Conservation (phyloP, 2,113 vertebrate genomes). For the Hemibagrus wyckioides region DNA sequence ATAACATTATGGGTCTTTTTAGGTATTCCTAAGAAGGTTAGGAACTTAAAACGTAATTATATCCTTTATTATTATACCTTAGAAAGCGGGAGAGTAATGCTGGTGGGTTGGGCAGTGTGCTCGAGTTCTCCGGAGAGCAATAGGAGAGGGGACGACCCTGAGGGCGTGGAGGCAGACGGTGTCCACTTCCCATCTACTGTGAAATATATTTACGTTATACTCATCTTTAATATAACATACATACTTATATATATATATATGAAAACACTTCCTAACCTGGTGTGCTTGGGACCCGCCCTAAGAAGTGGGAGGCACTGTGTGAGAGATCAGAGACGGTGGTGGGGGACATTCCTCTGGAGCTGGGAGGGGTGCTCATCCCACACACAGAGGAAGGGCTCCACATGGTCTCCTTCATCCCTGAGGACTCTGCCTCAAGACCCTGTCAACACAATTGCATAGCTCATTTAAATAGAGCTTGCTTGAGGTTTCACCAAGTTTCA, state of each 20-base stretch:
- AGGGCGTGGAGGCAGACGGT: slow-evolving; percentile 73
- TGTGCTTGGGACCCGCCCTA: slow-evolving; percentile 74
- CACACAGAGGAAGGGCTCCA: slow-evolving; percentile 91
- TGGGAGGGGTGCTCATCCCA: slow-evolving; percentile 87
- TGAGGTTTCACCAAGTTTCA: not conserved
- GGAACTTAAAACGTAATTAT: not conserved
- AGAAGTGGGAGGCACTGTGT: slow-evolving; percentile 70
- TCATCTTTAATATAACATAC: not conserved
- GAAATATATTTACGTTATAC: not conserved
- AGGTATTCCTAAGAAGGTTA: not conserved
- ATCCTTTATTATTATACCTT: slow-evolving; percentile 29
- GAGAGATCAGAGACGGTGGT: slow-evolving; percentile 71
- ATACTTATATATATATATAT: not conserved
- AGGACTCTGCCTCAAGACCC: slow-evolving; percentile 53
- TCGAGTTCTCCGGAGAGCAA: slow-evolving; percentile 74
- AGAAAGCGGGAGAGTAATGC: slow-evolving; percentile 48
- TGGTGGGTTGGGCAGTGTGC: slow-evolving; percentile 66
- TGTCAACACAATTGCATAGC: not conserved
- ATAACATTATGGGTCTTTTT: not conserved
- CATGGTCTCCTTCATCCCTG: slow-evolving; percentile 58
- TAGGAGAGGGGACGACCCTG: slow-evolving; percentile 73
- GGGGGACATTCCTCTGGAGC: slow-evolving; percentile 60
- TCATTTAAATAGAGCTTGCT: not conserved
- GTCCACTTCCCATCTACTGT: slow-evolving; percentile 78
- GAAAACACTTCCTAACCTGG: slow-evolving; percentile 77